Evolutionary conservation across 2,113 vertebrate species (phyloP).

Genomic region (Falcunculus frontatus): DNA sequence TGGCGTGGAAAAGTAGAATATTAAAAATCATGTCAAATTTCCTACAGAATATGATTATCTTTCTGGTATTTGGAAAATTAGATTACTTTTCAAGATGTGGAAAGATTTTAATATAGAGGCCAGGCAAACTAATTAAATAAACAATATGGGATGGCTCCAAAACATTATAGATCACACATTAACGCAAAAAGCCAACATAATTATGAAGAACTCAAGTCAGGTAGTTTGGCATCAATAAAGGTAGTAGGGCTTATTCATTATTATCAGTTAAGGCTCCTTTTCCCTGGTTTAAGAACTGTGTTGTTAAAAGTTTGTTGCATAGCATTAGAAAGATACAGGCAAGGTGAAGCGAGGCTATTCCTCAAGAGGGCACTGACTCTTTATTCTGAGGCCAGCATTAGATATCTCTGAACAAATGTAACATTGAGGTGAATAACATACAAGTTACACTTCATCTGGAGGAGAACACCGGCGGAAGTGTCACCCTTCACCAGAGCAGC

Average conservation of each 20-base stretch:
- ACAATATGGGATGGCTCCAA: neutral
- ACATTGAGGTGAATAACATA: neutral
- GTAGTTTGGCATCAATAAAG: neutral
- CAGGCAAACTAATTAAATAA: constrained; percentile 32
- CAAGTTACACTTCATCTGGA: neutral
- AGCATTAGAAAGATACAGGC: neutral
- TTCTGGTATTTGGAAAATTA: constrained; percentile 10
- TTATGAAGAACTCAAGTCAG: neutral
- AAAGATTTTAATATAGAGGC: constrained; percentile 10
- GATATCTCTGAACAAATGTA: neutral
- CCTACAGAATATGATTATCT: neutral
- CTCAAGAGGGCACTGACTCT: neutral
- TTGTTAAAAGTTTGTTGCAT: neutral
- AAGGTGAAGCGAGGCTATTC: neutral
- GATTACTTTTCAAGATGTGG: constrained; percentile 17
- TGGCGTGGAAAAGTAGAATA: neutral
- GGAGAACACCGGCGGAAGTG: accelerated
- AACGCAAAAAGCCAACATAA: neutral
- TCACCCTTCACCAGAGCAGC: too few relatives aligned
- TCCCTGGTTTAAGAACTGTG: neutral
- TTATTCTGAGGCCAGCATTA: neutral
- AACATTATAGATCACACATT: constrained; percentile 10
- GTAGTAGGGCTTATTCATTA: neutral
- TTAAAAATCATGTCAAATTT: constrained; percentile 7
- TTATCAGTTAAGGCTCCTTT: neutral